These are phyloP conservation scores for Drosophila nikananu DNA, from an alignment of 1,140 invertebrate species.

Conservation along the genomic window DNA sequence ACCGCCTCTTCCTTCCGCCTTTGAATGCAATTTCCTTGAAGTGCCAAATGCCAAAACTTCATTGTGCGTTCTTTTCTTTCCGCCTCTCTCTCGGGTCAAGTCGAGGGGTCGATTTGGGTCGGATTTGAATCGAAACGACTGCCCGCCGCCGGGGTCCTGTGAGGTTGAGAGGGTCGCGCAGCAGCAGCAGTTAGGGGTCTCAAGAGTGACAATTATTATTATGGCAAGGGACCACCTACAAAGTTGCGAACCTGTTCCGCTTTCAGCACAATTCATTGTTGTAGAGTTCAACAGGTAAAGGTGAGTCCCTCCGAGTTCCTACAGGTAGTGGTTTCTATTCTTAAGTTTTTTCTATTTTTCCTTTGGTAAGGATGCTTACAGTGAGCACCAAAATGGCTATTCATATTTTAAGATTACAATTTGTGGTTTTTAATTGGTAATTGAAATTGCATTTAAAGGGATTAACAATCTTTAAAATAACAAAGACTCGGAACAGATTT, in stretches of 20 bases:
- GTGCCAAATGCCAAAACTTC: constrained; percentile 65
- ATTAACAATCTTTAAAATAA: constrained; percentile 1
- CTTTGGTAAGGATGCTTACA: constrained; percentile 13
- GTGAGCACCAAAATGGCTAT: constrained; percentile 1
- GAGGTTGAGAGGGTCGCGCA: constrained; percentile 18
- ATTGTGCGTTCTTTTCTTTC: constrained; percentile 48
- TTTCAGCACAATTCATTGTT: constrained; percentile 28
- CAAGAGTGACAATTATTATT: constrained; percentile 56
- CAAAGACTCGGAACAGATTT: too few relatives aligned
- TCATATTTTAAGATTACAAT: not conserved
- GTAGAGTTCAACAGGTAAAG: constrained; percentile 40
- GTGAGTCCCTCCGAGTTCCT: not conserved
- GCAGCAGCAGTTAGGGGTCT: constrained; percentile 27
- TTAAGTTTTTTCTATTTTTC: not conserved
- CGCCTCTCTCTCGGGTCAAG: constrained; percentile 26
- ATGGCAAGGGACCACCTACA: constrained; percentile 38
- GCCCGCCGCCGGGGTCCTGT: constrained; percentile 12
- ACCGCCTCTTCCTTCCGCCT: constrained; percentile 52
- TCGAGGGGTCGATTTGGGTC: constrained; percentile 27
- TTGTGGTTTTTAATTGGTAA: constrained; percentile 11
- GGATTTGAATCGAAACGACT: constrained; percentile 49
- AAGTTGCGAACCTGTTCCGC: constrained; percentile 45
- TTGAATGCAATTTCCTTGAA: constrained; percentile 64
- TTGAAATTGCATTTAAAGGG: constrained; percentile 3
- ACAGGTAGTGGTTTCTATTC: constrained; percentile 27